Conservation (phyloP, 2,797 vertebrate genomes). For the Astyanax mexicanus region DNA sequence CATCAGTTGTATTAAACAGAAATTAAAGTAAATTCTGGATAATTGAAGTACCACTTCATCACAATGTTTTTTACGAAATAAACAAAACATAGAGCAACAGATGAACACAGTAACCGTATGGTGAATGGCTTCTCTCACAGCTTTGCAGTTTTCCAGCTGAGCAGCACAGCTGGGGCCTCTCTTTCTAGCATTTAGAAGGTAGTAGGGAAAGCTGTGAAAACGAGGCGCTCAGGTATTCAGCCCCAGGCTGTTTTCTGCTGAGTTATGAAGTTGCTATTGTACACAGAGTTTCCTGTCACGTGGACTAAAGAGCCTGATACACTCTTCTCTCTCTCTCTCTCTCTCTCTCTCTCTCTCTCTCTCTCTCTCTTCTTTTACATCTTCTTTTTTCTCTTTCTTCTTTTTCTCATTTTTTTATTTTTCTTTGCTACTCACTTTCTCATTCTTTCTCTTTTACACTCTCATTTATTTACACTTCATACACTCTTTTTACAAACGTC, state of each 20-base stretch:
- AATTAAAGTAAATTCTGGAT: too few relatives aligned
- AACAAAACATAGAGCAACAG: not conserved
- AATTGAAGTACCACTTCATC: too few relatives aligned
- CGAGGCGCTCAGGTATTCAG: conserved; percentile 53
- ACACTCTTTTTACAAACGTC: too few relatives aligned
- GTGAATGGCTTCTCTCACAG: too few relatives aligned
- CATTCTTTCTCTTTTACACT: too few relatives aligned
- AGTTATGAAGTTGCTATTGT: conserved; percentile 58
- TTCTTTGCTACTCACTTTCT: too few relatives aligned
- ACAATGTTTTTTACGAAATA: not conserved
- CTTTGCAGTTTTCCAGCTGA: not conserved
- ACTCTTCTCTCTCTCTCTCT: conserved; percentile 9
- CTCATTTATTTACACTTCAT: too few relatives aligned
- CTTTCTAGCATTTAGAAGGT: not conserved
- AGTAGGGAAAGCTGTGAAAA: conserved; percentile 50
- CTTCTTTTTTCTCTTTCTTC: conserved; percentile 21
- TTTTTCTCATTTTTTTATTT: too few relatives aligned
- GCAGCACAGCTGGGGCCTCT: not conserved
- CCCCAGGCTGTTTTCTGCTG: conserved; percentile 53
- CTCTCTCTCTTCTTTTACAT: too few relatives aligned
- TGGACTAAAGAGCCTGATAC: conserved; percentile 41
- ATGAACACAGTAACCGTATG: not conserved
- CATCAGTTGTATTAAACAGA: too few relatives aligned
- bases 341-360: too few relatives aligned
- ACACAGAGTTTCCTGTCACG: conserved; percentile 46